Evolutionary conservation across 2,797 vertebrate genomes (phyloP).

Genomic region (Centroberyx gerrardi): DNA sequence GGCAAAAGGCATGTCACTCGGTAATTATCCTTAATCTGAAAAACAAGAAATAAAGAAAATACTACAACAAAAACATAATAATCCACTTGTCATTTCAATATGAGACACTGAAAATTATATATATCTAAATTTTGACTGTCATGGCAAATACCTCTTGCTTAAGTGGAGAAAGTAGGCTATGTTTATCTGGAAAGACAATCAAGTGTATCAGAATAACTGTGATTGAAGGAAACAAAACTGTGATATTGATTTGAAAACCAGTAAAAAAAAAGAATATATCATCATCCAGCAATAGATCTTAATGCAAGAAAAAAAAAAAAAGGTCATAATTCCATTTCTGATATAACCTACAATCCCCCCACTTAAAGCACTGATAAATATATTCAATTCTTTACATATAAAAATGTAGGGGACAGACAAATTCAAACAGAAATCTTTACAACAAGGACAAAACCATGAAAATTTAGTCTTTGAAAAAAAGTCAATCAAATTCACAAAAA

Average conservation of each 20-base stretch:
- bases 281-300: conserved; percentile 83
- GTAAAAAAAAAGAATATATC: conserved; percentile 73
- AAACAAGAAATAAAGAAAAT: conserved; percentile 49
- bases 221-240: conserved; percentile 76
- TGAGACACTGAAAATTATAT: conserved; percentile 65
- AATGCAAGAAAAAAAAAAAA: conserved; percentile 72
- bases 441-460: conserved; percentile 75
- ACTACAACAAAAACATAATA: conserved; percentile 51
- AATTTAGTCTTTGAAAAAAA: conserved; percentile 69
- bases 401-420: conserved; percentile 80
- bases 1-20: conserved; percentile 71
- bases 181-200: conserved; percentile 72
- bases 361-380: conserved; percentile 88
- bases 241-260: conserved; percentile 77
- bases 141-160: conserved; percentile 65
- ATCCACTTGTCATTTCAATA: conserved; percentile 69
- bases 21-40: conserved; percentile 52
- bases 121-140: conserved; percentile 70
- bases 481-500: conserved; percentile 57
- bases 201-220: conserved; percentile 73
- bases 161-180: conserved; percentile 69
- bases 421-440: conserved; percentile 71
- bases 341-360: conserved; percentile 78
- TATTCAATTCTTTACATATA: conserved; percentile 83
- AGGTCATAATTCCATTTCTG: conserved; percentile 67